Evolutionary conservation across 2,797 vertebrate genomes (phyloP), one percentile per base, ranked within the genome.

Genomic region (Ataeniobius toweri): DNA sequence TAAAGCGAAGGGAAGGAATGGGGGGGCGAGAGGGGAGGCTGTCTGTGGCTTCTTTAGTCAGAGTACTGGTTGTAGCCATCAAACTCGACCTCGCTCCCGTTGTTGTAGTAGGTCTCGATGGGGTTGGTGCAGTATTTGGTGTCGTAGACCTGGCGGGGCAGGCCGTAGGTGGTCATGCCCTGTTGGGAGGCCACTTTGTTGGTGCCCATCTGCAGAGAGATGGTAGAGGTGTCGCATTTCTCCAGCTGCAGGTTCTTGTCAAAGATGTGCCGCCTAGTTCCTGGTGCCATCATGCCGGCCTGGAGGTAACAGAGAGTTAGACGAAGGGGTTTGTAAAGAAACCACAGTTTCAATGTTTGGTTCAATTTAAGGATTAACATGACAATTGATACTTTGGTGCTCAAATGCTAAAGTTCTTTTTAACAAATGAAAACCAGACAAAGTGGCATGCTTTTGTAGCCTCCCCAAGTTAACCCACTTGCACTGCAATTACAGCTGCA

Each of bases 171-270:
- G 0, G 97, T 98, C 97, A 98, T 98, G 87, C 98, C 98, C 78
- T 94, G 93, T 93, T 98, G 97, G 0, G 97, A 98, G 0, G 98
- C 97, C 75, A 97, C 96, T 91, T 97, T 98, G 93, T 98, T 99
- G 90, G 96, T 97, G 81, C 98, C 98, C 97, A 99, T 99, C 94
- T 99, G 98, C 92, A 99, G 96, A 1, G 97, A 97, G 83, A 99
- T 96, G 44, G 95, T 97, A 88, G 92, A 86, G 1, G 91, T 96
- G 92, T 99, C 98, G 0, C 97, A 99, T 72, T 86, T 95, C 88
- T 98, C 97, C 96, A 97, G 96, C 76, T 97, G 96, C 93, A 98
- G 94, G 73, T 95, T 95, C 22, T 97, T 97, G 88, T 98, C 97
- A 10, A 98, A 98, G 92, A 99, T 99, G 94, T 97, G 98, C 5